Evolutionary conservation across 1,140 invertebrate genomes (phyloP), one percentile per base, ranked within the genome.

Genomic region (Aethina tumida): DNA sequence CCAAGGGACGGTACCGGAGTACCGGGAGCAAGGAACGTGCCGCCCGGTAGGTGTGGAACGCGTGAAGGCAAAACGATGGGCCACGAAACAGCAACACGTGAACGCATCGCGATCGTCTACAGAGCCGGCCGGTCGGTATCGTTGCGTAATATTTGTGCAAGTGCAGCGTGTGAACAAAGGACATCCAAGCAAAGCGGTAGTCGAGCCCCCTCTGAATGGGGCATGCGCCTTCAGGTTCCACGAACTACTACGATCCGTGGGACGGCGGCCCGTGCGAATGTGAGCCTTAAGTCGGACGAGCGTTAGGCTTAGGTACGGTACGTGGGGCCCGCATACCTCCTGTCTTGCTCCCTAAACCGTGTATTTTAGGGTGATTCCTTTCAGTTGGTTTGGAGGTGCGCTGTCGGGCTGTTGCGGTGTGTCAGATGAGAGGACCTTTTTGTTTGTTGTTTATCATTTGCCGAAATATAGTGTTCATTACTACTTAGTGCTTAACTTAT

Each of bases 71-170:
- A 13, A 13, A 26, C 24, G 24, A 26, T 26, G 24, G n/a, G 24
- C 24, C 24, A 4, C n/a, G n/a, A 26, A n/a, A 13, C 13, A 10
- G 14, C 13, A 26, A 10, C 24, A 26, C n/a, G n/a, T 13, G 24
- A 10, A 26, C 24, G 24, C 24, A 26, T 26, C 24, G 24, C 16
- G n/a, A n/a, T n/a, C n/a, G n/a, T n/a, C n/a, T n/a, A n/a, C n/a
- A n/a, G n/a, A n/a, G n/a, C n/a, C n/a, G n/a, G n/a, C n/a, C n/a
- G n/a, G 24, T 10, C 13, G 19, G 21, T 14, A 21, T 19, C 39
- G 34, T 50, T 53, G 45, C 48, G 45, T 53, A 52, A 52, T 47
- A 47, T 47, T 46, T 47, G 47, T 52, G 50, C 50, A 52, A 50
- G 50, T 52, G 50, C 47, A 52, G 32, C 47, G n/a, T n/a, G n/a